Conservation (phyloP, 2,797 vertebrate species). For the Phoeniculus purpureus region DNA sequence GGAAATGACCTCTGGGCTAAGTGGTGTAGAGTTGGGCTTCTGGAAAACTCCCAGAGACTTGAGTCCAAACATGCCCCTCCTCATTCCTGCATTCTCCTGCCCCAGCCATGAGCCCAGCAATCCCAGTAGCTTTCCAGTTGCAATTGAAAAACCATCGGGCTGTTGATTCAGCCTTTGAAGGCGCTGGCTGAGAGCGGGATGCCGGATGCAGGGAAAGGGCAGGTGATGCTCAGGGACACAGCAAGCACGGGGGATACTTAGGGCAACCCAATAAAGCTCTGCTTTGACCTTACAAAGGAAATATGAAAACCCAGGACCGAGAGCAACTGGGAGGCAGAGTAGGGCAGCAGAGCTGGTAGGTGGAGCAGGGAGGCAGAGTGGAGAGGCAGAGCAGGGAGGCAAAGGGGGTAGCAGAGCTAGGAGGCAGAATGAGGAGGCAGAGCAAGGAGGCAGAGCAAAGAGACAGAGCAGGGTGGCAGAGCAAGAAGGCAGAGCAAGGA, state of each 20-base stretch:
- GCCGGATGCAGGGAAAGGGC: neutral
- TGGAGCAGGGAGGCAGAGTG: too few relatives aligned
- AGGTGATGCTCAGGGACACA: neutral
- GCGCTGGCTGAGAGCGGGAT: accelerated
- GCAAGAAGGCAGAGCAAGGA: neutral
- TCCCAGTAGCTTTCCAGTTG: neutral
- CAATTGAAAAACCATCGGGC: accelerated
- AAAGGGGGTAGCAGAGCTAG: too few relatives aligned
- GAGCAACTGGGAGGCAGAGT: neutral
- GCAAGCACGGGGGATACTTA: neutral
- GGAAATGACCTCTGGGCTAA: neutral
- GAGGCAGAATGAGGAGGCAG: too few relatives aligned
- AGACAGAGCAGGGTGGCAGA: neutral
- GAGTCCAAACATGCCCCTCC: accelerated
- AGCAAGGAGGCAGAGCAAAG: too few relatives aligned
- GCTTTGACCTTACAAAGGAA: constrained; percentile 10
- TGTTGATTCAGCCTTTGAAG: neutral
- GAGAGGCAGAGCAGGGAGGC: too few relatives aligned
- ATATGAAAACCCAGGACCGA: neutral
- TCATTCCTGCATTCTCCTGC: neutral
- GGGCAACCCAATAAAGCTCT: neutral
- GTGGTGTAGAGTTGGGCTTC: neutral
- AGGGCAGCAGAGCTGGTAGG: too few relatives aligned
- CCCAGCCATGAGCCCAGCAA: neutral
- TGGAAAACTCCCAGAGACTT: neutral